A percentile compares a stretch with the other conserved stretches of the same genome.
Evolutionary conservation across 2,113 vertebrate species (phyloP).

Genomic region (Chroicocephalus ridibundus): DNA sequence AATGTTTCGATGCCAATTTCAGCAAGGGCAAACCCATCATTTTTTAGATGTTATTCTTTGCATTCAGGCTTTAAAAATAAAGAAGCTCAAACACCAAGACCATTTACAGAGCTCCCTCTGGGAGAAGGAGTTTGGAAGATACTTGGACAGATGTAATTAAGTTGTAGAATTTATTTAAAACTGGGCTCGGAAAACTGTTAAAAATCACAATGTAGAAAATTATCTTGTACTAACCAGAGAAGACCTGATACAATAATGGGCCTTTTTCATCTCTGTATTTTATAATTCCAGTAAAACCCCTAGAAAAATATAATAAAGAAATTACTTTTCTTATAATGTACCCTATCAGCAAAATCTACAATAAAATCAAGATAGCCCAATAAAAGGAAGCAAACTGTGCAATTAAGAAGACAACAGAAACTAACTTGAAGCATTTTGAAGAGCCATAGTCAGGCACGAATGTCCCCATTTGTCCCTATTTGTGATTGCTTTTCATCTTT

Average conservation of each 20-base stretch:
- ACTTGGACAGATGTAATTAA: background rate
- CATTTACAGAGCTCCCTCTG: background rate
- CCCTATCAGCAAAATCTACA: conserved; percentile 4
- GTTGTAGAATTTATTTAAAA: background rate
- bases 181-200: background rate
- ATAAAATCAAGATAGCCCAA: conserved; percentile 25
- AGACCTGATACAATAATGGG: background rate
- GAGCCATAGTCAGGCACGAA: background rate
- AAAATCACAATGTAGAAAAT: background rate
- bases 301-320: conserved; percentile 8
- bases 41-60: background rate
- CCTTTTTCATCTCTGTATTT: background rate
- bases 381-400: background rate
- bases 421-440: background rate
- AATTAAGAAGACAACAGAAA: conserved; percentile 25
- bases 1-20: background rate
- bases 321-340: background rate
- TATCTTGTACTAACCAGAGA: background rate
- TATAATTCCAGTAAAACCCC: background rate
- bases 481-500: background rate
- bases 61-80: background rate
- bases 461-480: background rate
- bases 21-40: background rate
- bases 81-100: background rate
- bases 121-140: background rate